Conservation (phyloP, 1,140 invertebrate genomes). For the Musca vetustissima region DNA sequence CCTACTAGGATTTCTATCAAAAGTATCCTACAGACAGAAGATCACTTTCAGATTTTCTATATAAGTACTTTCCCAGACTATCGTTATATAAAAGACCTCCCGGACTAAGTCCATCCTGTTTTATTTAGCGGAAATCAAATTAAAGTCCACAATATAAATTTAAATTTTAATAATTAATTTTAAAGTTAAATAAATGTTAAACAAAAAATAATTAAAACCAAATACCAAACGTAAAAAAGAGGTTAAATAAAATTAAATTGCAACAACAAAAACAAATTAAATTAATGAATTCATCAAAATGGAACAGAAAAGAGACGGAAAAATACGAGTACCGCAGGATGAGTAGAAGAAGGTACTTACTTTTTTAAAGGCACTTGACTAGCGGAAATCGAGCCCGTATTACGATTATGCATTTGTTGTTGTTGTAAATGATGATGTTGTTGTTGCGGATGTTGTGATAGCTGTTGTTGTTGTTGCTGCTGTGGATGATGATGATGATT, state of each 20-base stretch:
- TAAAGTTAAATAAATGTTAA: no score
- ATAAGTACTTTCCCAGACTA: no score
- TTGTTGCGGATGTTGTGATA: constrained; percentile 9
- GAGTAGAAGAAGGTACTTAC: constrained; percentile 65
- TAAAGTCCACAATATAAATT: no score
- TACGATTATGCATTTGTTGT: constrained; percentile 57
- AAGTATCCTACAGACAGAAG: no score
- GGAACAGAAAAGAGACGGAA: background rate
- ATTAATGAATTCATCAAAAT: background rate
- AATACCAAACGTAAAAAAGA: constrained; percentile 8
- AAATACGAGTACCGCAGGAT: background rate
- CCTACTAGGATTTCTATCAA: no score
- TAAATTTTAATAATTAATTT: no score
- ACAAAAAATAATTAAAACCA: background rate
- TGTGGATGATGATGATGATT: constrained; percentile 27
- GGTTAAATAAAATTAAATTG: constrained; percentile 23
- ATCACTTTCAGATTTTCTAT: no score
- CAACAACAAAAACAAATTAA: constrained; percentile 2
- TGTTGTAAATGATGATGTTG: constrained; percentile 16
- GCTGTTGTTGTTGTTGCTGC: constrained; percentile 21
- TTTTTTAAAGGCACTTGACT: constrained; percentile 98
- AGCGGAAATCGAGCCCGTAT: constrained; percentile 63
- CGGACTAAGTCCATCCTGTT: no score
- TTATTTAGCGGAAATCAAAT: no score
- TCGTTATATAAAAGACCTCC: no score